Conservation (phyloP, 1,140 invertebrate species). For the Drosophila tropicalis region DNA sequence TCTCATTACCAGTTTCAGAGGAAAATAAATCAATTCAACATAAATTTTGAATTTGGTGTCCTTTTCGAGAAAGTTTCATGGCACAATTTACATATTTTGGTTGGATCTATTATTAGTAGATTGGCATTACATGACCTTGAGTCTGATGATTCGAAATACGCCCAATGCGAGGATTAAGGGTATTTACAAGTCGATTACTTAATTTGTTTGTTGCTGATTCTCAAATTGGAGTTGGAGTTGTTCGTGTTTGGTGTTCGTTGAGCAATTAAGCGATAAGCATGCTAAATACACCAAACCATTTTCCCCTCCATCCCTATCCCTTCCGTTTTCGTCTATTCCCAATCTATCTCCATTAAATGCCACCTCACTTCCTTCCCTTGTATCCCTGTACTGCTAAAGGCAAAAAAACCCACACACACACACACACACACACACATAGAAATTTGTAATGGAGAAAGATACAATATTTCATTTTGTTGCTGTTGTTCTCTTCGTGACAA, state of each 20-base stretch:
- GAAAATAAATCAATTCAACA: no score
- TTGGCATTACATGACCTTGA: no score
- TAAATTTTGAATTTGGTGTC: no score
- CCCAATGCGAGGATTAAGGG: no score
- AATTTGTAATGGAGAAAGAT: conserved; percentile 42
- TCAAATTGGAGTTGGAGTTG: conserved; percentile 22
- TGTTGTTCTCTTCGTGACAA: conserved; percentile 9
- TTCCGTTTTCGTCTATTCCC: not conserved
- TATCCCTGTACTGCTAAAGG: no score
- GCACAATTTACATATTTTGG: no score
- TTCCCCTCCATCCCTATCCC: not conserved
- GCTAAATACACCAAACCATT: conserved; percentile 61
- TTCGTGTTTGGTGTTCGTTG: conserved; percentile 49
- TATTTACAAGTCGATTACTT: not conserved
- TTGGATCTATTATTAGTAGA: no score
- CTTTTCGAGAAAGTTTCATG: no score
- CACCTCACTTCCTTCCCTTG: no score
- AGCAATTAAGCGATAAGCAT: conserved; percentile 78
- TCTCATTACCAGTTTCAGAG: no score
- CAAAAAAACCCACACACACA: conserved; percentile 9
- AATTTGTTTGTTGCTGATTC: conserved; percentile 32
- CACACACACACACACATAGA: no score
- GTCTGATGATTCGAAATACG: no score
- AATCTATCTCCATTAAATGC: not conserved
- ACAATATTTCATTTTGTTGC: conserved; percentile 39